Evolutionary conservation across 2,888 invertebrate species (phyloP).

Genomic region (Microplitis manilae): DNA sequence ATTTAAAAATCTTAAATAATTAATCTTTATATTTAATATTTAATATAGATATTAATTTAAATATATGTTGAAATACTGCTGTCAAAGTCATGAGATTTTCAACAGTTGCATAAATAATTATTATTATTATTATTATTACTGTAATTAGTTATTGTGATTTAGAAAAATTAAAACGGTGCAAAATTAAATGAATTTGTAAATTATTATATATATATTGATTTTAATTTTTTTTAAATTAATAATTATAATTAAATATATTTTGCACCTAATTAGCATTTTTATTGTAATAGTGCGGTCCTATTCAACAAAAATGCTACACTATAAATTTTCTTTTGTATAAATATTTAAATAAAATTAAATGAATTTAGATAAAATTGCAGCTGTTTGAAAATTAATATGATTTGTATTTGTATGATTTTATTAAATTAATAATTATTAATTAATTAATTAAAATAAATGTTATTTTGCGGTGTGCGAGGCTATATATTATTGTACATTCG

Average conservation of each 20-base stretch:
- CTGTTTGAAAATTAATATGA: slow-evolving; percentile 42
- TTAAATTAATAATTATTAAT: slow-evolving; percentile 41
- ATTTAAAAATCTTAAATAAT: not conserved
- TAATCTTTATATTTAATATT: not conserved
- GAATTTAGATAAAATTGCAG: not conserved
- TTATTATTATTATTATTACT: not conserved
- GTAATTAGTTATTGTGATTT: not conserved
- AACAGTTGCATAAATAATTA: not conserved
- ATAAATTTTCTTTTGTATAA: slow-evolving; percentile 29
- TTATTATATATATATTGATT: not conserved
- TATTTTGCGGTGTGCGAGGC: slow-evolving; percentile 60
- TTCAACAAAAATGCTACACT: slow-evolving; percentile 49
- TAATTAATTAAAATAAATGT: slow-evolving; percentile 59
- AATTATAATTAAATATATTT: not conserved
- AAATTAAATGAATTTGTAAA: not conserved
- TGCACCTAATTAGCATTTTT: slow-evolving; percentile 25
- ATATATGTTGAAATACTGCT: slow-evolving; percentile 20
- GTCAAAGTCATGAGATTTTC: slow-evolving; percentile 5
- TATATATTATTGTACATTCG: slow-evolving; percentile 55
- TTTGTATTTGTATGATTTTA: not conserved
- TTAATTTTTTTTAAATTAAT: not conserved
- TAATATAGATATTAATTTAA: not conserved
- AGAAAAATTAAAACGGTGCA: not conserved
- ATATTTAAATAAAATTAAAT: slow-evolving; percentile 15
- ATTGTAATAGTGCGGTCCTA: slow-evolving; percentile 56